These are phyloP conservation scores for Heterohyrax brucei DNA, from an alignment of 2,797 vertebrate species.

Conservation along the genomic window DNA sequence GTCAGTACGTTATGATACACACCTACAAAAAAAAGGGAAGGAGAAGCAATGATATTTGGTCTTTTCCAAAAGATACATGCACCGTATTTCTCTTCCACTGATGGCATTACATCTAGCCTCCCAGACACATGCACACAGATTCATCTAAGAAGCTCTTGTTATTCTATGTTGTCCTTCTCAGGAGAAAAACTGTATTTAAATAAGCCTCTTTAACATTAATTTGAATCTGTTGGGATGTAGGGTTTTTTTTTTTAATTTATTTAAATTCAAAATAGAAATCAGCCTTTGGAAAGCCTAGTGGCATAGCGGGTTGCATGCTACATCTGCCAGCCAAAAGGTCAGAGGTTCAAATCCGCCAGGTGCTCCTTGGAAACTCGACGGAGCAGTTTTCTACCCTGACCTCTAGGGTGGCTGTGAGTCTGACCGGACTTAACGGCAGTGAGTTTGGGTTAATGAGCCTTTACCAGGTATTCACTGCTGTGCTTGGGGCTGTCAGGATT, in stretches of 20 bases:
- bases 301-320: no score
- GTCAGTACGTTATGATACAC: constrained; percentile 21
- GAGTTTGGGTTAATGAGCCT: not conserved
- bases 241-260: not conserved
- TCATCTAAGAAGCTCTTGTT: constrained; percentile 29
- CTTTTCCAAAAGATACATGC: not conserved
- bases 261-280: constrained; percentile 17
- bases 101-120: not conserved
- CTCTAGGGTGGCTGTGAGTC: no score
- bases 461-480: not conserved
- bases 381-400: no score
- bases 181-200: constrained; percentile 5
- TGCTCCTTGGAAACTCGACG: no score
- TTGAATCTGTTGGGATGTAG: not conserved
- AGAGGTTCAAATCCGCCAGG: no score
- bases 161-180: not conserved
- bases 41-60: not conserved
- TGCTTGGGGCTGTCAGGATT: not conserved
- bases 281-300: not conserved
- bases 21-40: constrained; percentile 39
- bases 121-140: not conserved
- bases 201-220: not conserved
- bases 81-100: not conserved
- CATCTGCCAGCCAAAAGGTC: no score
- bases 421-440: no score